Conservation (phyloP, 2,888 invertebrate species). For the Limnephilus auricula region DNA sequence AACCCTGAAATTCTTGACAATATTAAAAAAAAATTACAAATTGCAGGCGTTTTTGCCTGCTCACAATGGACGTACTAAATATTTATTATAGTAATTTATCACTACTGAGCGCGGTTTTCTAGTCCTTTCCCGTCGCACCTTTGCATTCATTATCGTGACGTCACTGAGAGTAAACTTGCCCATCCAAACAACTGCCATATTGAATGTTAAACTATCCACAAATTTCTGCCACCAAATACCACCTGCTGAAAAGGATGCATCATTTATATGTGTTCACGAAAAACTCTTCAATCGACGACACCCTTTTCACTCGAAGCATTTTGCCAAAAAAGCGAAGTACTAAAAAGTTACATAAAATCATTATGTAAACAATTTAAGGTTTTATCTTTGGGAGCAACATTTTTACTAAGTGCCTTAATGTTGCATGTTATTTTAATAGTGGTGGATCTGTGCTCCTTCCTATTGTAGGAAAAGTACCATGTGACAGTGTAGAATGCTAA, state of each 20-base stretch:
- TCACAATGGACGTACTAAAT: not conserved
- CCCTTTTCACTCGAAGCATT: not conserved
- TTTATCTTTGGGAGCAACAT: not conserved
- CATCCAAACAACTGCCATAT: not conserved
- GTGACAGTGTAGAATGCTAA: not conserved
- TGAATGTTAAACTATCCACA: conserved; percentile 20
- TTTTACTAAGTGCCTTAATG: not conserved
- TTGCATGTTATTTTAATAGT: not conserved
- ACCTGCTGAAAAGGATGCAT: not conserved
- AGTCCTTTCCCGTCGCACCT: not conserved
- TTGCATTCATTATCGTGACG: conserved; percentile 15
- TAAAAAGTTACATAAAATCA: not conserved
- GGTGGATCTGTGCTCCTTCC: not conserved
- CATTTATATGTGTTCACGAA: not conserved
- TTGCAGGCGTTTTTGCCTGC: not conserved
- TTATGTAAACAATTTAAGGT: not conserved
- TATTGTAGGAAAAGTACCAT: not conserved
- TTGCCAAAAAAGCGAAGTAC: not conserved
- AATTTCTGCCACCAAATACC: not conserved
- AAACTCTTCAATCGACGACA: not conserved
- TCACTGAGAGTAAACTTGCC: conserved; percentile 14
- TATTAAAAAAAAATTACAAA: not conserved
- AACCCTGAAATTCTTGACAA: not conserved
- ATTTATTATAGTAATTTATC: not conserved
- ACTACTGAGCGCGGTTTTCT: not conserved